Base-by-base conservation (phyloP, 2,888 invertebrate species). In the Tachina fera region DNA sequence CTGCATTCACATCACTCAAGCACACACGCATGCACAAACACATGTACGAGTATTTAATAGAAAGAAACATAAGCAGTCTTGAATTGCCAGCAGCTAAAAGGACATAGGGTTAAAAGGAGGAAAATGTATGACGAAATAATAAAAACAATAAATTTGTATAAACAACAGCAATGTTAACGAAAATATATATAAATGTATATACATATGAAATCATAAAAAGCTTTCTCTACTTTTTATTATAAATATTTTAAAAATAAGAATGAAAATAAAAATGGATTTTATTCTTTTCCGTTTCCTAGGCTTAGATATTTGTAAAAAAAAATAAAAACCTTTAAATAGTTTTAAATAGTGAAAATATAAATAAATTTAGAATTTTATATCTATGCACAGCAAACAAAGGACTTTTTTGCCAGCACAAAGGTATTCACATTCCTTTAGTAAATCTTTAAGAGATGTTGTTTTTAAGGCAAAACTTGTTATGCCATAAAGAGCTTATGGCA, bases 11-110 rank as follows among this genome's bases (percentile, higher is more conserved):
- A 31, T 39, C 56, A 63, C 45, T 71, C 45, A 71, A 31, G 31
- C 13, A 41, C 10, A 19, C 14, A 77, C 22, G 14, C 43, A 31
- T 31, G 11, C 19, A 65, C 41, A 43, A 16, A 49, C 14, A 60
- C 45, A 9, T 13, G 11, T n/a, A n/a, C n/a, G n/a, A n/a, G n/a
- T 1, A 63, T 41, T 31, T n/a, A 5, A 70, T 13, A 68, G 16
- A 68, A 51, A 63, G 10, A 22, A 10, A 53, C 65, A 49, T 39
- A 74, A 63, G 49, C 53, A 53, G 56, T 78, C 74, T 65, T 86
- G 68, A 71, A 79, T 71, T 86, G 85, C 85, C 75, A 79, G 39
- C 78, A 83, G 79, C 83, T 71, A 79, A 83, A 82, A 83, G 79
- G 82, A 82, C 85, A 82, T 68, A 72, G 39, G 16, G 19, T 71